phyloP scores from a whole-genome alignment of 2,797 vertebrate species.

The Poecilia gillii region DNA sequence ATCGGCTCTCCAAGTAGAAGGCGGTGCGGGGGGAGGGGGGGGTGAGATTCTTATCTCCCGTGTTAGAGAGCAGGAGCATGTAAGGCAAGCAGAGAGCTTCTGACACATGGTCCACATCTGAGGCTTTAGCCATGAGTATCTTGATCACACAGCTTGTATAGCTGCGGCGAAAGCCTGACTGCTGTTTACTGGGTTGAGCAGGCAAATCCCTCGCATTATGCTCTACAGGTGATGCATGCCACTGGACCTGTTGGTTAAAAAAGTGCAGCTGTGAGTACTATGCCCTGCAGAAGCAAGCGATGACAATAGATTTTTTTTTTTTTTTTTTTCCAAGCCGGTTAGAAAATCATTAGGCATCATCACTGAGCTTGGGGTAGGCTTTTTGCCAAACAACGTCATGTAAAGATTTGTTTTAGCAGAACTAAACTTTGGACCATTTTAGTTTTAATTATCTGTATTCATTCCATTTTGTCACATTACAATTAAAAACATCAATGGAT shows the following conservation, averaged over 20 bases:
- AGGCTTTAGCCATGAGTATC: slow-evolving; percentile 58
- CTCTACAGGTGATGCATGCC: slow-evolving; percentile 66
- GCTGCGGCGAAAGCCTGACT: slow-evolving; percentile 55
- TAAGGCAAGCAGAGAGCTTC: slow-evolving; percentile 55
- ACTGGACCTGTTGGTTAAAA: slow-evolving; percentile 47
- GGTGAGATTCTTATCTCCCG: slow-evolving; percentile 64
- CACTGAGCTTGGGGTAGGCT: slow-evolving; percentile 16
- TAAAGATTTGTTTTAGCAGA: slow-evolving; percentile 14
- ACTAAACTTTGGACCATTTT: not conserved
- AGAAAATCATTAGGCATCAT: slow-evolving; percentile 38
- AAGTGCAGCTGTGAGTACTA: slow-evolving; percentile 30
- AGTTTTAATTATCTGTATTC: not conserved
- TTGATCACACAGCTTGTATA: slow-evolving; percentile 54
- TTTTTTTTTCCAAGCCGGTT: slow-evolving; percentile 26
- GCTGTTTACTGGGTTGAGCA: slow-evolving; percentile 59
- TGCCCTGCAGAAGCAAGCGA: slow-evolving; percentile 43
- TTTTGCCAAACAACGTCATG: slow-evolving; percentile 12
- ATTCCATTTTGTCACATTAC: not conserved
- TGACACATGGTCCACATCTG: slow-evolving; percentile 74
- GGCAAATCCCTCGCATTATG: slow-evolving; percentile 66
- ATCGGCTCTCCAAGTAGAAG: slow-evolving; percentile 22
- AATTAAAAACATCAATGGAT: not conserved
- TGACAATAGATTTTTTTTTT: slow-evolving; percentile 45
- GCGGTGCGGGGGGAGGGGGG: not conserved
- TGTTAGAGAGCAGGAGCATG: slow-evolving; percentile 56